Percentiles rank a stretch among this genome's conserved stretches.
These are phyloP conservation scores for Coracopsis vasa DNA, from an alignment of 2,113 vertebrate species.

Conservation along the genomic window DNA sequence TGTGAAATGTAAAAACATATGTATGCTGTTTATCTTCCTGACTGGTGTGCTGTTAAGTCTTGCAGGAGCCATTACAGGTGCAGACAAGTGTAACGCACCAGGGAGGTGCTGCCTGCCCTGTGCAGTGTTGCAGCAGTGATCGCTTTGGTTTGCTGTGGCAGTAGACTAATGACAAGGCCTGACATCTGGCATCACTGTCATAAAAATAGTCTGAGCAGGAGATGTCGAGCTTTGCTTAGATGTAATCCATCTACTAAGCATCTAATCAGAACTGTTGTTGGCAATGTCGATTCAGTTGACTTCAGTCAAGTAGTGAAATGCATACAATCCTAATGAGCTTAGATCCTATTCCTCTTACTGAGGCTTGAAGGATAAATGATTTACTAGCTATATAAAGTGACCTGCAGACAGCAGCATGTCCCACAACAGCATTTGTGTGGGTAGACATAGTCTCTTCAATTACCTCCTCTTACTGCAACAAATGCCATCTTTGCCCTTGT, in stretches of 20 bases:
- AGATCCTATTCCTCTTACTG: not conserved
- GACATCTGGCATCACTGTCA: rapidly evolving
- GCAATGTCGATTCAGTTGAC: not conserved
- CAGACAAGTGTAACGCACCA: rapidly evolving
- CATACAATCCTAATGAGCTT: rapidly evolving
- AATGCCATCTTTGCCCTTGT: not conserved
- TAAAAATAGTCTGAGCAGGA: not conserved
- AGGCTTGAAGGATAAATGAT: not conserved
- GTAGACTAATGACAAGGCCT: not conserved
- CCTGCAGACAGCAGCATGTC: not conserved
- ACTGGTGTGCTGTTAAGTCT: not conserved
- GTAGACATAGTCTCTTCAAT: not conserved
- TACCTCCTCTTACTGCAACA: rapidly evolving
- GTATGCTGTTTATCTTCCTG: not conserved
- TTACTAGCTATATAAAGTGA: not conserved
- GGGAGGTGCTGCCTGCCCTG: not conserved
- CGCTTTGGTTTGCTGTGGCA: not conserved
- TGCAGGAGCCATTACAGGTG: no score
- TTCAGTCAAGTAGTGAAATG: not conserved
- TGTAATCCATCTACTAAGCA: not conserved
- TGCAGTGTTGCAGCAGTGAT: not conserved
- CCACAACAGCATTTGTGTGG: not conserved
- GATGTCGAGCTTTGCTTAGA: not conserved
- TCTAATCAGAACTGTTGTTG: not conserved
- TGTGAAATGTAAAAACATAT: not conserved